Conservation (phyloP, 2,113 vertebrate species). For the Microtus montanus region DNA sequence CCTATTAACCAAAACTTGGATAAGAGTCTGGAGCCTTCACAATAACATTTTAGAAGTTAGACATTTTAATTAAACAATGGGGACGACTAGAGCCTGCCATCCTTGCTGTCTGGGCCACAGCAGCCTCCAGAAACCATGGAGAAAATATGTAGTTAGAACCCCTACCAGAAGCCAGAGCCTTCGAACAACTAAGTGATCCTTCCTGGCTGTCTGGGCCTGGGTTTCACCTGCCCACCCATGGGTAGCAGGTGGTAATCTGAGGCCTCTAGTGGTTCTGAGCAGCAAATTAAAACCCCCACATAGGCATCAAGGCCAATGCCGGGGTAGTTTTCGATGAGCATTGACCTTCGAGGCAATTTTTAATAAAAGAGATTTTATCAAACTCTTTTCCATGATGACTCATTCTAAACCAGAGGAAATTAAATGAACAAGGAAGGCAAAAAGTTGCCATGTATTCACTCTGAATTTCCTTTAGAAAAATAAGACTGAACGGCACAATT, state of each 20-base stretch:
- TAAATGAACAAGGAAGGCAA: background rate
- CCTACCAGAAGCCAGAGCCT: background rate
- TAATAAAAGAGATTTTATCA: conserved; percentile 42
- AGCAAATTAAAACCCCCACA: background rate
- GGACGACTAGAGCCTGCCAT: background rate
- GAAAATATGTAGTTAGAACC: background rate
- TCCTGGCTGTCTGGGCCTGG: background rate
- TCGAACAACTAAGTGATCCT: background rate
- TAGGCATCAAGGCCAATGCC: background rate
- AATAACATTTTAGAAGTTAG: background rate
- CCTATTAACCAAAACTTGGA: conserved; percentile 11
- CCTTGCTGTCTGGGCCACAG: background rate
- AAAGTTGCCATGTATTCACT: background rate
- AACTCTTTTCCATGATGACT: background rate
- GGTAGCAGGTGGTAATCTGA: background rate
- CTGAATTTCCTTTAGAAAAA: background rate
- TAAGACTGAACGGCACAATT: background rate
- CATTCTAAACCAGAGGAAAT: background rate
- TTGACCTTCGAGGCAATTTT: background rate
- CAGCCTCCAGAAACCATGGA: background rate
- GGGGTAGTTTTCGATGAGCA: background rate
- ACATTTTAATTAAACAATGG: background rate
- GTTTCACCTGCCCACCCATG: too few species aligned
- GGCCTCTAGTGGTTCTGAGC: background rate
- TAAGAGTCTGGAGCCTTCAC: background rate